Evolutionary conservation across 2,888 invertebrate species (phyloP), one percentile per base, ranked within the genome.

Genomic region (Clusia tigrina): DNA sequence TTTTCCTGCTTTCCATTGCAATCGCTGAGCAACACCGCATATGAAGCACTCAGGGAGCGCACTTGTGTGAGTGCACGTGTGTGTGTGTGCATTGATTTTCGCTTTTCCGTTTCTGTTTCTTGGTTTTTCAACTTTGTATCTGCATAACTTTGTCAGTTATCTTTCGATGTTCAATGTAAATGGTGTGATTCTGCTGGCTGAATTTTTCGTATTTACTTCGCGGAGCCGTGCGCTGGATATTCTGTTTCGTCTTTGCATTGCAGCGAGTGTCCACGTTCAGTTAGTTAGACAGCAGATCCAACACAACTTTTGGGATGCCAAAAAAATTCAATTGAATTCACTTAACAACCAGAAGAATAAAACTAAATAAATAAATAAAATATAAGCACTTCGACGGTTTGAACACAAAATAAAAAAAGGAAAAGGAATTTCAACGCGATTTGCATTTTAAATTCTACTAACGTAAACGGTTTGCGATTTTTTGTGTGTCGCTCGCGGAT

Each of bases 61-160:
- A 18, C 22, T 3, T 20, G 48, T 48, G 5, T 20, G 22, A 3
- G 5, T 18, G 48, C 22, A 22, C 15, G 18, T 22, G 20, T 42
- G 48, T 32, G 32, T 48, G 48, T 20, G 10, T 17, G 32, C 32
- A 32, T 9, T 12, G 10, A 42, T 17, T 5, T n/a, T 42, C 42
- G 42, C 42, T 42, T 17, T 42, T 6, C 42, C n/a, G 15, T 42
- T 17, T 42, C 42, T 42, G 6, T 42, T 15, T 42, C 23, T 55
- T 20, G 55, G 37, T 32, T 46, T 46, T 57, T 52, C 53, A 58
- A 52, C 25, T 38, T 77, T 77, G 48, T 20, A 48, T 48, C 48
- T 48, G 48, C 20, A 42, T 42, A 42, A 42, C 42, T 42, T 42
- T 42, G 42, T 48, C 48, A 79, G 79, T 79, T 81, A 78, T 77